These are phyloP conservation scores for Hydrophis major DNA, from an alignment of 2,797 vertebrate species.

Conservation along the genomic window DNA sequence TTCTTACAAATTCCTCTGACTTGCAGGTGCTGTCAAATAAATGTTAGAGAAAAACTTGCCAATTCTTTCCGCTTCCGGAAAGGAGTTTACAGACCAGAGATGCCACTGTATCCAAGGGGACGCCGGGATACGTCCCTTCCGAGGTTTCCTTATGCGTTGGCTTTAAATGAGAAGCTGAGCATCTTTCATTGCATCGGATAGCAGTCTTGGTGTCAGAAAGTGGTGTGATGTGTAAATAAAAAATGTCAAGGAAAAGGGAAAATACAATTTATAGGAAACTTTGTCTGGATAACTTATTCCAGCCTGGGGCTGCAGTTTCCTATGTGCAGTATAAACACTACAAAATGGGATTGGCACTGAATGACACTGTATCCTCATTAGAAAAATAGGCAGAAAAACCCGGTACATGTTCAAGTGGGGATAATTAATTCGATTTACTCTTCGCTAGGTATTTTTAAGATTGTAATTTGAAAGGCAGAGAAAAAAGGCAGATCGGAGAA, in stretches of 20 bases:
- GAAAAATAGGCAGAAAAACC: neutral
- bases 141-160: neutral
- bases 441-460: neutral
- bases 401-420: neutral
- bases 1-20: neutral
- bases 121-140: neutral
- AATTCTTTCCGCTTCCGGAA: neutral
- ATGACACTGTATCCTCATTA: neutral
- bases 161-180: neutral
- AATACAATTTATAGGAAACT: neutral
- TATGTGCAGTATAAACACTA: neutral
- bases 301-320: neutral
- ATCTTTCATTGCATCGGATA: neutral
- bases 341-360: neutral
- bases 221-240: neutral
- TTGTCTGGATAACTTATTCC: neutral
- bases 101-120: neutral
- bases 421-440: neutral
- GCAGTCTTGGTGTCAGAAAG: neutral
- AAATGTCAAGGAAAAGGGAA: neutral
- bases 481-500: neutral
- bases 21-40: neutral
- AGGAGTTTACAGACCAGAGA: no score
- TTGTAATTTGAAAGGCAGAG: neutral
- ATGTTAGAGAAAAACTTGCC: neutral